phyloP scores from a whole-genome alignment of 2,113 vertebrate genomes.

The Ophthalmolycus amberensis region DNA sequence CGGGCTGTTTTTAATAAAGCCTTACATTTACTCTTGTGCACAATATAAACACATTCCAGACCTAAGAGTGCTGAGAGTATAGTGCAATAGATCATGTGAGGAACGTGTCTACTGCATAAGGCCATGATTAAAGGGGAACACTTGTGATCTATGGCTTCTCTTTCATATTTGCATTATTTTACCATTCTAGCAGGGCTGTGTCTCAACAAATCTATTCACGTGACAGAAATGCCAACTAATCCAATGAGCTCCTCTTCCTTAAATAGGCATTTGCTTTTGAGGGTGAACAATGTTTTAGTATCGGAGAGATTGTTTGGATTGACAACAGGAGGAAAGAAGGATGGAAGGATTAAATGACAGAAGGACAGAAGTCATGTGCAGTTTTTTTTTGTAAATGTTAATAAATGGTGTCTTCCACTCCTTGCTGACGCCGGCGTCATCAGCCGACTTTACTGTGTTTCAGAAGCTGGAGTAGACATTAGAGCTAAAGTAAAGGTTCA shows the following conservation, averaged over 20 bases:
- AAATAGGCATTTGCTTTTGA: background rate
- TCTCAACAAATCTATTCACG: background rate
- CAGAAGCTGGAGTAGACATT: too few relatives aligned
- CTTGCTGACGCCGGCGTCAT: too few relatives aligned
- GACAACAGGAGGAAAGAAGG: background rate
- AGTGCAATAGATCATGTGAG: conserved; percentile 20
- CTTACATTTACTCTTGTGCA: conserved; percentile 45
- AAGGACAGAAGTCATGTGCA: background rate
- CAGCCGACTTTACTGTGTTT: too few relatives aligned
- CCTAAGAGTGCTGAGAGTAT: conserved; percentile 5
- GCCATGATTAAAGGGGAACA: background rate
- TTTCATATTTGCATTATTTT: background rate
- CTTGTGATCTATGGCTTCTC: background rate
- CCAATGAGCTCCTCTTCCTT: background rate
- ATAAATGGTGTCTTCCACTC: background rate
- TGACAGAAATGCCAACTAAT: background rate
- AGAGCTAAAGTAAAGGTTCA: too few relatives aligned
- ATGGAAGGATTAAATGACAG: background rate
- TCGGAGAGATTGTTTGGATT: background rate
- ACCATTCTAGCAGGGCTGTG: background rate
- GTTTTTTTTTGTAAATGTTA: background rate
- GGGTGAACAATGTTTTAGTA: background rate
- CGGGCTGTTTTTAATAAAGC: conserved; percentile 52
- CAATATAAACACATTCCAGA: conserved; percentile 42
- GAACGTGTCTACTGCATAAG: conserved; percentile 9